Evolutionary conservation across 2,113 vertebrate genomes (phyloP).

Genomic region (Pomatostomus ruficeps): DNA sequence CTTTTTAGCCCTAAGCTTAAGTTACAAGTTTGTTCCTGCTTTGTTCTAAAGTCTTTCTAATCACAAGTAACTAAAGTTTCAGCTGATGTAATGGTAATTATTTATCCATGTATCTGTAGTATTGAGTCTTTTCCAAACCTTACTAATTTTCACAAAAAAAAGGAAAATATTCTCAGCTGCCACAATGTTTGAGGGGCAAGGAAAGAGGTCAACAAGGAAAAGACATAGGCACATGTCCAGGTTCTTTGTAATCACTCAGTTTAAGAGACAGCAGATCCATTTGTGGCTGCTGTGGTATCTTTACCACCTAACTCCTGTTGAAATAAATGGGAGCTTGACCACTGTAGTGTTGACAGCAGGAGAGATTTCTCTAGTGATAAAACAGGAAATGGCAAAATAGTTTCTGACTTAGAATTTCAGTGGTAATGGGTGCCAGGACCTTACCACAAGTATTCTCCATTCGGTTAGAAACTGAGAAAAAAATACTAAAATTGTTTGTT

Average conservation of each 20-base stretch:
- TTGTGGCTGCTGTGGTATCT: slow-evolving; percentile 1
- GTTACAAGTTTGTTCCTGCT: background rate
- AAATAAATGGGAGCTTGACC: background rate
- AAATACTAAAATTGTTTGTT: background rate
- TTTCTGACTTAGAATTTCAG: background rate
- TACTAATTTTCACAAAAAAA: background rate
- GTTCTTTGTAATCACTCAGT: background rate
- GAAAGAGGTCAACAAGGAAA: background rate
- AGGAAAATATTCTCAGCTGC: background rate
- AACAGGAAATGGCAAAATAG: background rate
- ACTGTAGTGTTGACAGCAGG: background rate
- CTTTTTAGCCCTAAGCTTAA: background rate
- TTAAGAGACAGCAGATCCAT: background rate
- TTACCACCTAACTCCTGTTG: background rate
- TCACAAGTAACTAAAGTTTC: background rate
- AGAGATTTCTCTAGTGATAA: slow-evolving; percentile 4
- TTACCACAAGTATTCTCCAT: background rate
- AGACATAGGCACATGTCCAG: background rate
- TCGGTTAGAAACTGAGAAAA: background rate
- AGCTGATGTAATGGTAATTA: background rate
- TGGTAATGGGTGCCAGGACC: background rate
- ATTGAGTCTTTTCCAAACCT: background rate
- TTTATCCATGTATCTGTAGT: background rate
- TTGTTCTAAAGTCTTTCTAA: background rate
- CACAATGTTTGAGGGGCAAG: background rate